Conservation (phyloP, 2,888 invertebrate species). For the Antheraea assamensis region DNA sequence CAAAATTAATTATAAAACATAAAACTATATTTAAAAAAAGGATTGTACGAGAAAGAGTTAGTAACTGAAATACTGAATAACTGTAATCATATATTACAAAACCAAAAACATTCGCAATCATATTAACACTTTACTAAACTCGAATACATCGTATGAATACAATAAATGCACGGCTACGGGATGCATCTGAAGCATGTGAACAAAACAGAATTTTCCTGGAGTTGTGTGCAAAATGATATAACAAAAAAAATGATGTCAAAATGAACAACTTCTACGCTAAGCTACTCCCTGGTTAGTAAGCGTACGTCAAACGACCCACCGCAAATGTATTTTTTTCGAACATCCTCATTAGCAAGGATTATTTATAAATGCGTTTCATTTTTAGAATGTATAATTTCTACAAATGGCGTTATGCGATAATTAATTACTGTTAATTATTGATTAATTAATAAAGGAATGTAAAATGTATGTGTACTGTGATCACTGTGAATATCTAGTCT, state of each 20-base stretch:
- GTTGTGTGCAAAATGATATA: slow-evolving; percentile 42
- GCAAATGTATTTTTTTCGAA: slow-evolving; percentile 20
- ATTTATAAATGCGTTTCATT: background rate
- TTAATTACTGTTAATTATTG: background rate
- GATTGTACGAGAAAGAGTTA: no score
- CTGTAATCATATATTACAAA: background rate
- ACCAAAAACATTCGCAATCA: background rate
- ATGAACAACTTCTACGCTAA: slow-evolving; percentile 36
- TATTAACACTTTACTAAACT: background rate
- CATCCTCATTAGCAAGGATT: background rate
- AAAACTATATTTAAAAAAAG: no score
- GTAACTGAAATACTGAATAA: no score
- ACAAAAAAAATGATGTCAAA: slow-evolving; percentile 38
- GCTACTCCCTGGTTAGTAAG: slow-evolving; percentile 30
- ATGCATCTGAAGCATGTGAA: slow-evolving; percentile 41
- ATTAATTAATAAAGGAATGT: background rate
- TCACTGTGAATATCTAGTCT: no score
- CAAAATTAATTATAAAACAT: no score
- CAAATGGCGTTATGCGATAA: background rate
- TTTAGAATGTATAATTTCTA: background rate
- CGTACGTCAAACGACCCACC: slow-evolving; percentile 26
- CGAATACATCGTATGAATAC: slow-evolving; percentile 26
- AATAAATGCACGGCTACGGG: slow-evolving; percentile 36
- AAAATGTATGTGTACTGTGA: no score
- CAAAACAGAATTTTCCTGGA: slow-evolving; percentile 44